These are phyloP conservation scores for Hermaeophaga mercurialis DNA, from an alignment of 2,888 invertebrate species.

Conservation along the genomic window DNA sequence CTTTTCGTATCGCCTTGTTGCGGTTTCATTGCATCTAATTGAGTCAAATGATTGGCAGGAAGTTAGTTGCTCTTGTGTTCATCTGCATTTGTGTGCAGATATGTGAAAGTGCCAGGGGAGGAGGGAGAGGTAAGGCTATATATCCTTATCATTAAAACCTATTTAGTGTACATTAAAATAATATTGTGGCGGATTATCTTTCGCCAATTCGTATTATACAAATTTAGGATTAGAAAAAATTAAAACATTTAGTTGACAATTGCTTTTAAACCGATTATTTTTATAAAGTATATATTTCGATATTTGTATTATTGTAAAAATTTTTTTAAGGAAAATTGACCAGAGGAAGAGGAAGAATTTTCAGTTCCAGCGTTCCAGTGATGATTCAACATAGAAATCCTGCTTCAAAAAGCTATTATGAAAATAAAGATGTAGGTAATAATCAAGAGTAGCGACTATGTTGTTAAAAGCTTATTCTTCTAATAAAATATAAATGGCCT, in stretches of 20 bases:
- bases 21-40: conserved; percentile 25
- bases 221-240: too few relatives aligned
- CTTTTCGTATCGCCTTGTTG: conserved; percentile 11
- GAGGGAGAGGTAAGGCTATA: conserved; percentile 39
- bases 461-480: too few relatives aligned
- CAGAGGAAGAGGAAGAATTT: conserved; percentile 58
- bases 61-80: conserved; percentile 29
- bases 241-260: too few relatives aligned
- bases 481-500: not conserved
- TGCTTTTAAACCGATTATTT: too few relatives aligned
- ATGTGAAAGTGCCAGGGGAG: conserved; percentile 38
- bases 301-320: too few relatives aligned
- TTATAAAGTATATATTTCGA: too few relatives aligned
- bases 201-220: too few relatives aligned
- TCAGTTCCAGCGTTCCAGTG: conserved; percentile 61
- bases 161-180: too few relatives aligned
- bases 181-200: too few relatives aligned
- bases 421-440: conserved; percentile 67
- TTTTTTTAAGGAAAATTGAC: conserved; percentile 47
- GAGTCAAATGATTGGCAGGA: conserved; percentile 35
- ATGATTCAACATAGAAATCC: conserved; percentile 64
- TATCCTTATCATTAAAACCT: conserved; percentile 2
- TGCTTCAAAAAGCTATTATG: conserved; percentile 65
- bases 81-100: conserved; percentile 26
- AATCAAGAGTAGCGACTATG: not conserved